A percentile compares a stretch with the other conserved stretches of the same genome.
Conservation (phyloP, 2,113 vertebrate genomes). For the Tragelaphus scriptus region DNA sequence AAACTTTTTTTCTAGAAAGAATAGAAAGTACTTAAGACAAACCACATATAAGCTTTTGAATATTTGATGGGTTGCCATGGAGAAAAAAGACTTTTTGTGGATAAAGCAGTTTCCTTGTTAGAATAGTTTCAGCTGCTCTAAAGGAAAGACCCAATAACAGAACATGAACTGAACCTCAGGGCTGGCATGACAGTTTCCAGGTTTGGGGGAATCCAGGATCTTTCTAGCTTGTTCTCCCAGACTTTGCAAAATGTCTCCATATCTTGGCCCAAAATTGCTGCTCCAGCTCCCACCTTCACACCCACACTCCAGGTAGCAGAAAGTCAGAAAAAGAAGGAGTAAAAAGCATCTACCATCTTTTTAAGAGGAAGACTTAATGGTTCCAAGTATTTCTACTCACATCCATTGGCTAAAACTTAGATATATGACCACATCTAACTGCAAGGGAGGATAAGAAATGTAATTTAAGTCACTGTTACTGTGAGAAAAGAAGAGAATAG, state of each 20-base stretch:
- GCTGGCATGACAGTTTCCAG: not conserved
- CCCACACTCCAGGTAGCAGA: not conserved
- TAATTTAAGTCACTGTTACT: not conserved
- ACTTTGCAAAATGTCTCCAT: not conserved
- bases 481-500: not conserved
- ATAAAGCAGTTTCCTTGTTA: not conserved
- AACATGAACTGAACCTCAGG: not conserved
- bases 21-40: not conserved
- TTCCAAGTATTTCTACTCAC: not conserved
- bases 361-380: not conserved
- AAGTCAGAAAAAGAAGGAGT: not conserved
- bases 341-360: not conserved
- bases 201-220: not conserved
- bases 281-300: not conserved
- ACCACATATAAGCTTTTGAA: not conserved
- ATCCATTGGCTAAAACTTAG: not conserved
- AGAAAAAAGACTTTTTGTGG: not conserved
- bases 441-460: not conserved
- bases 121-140: not conserved
- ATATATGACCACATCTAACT: not conserved
- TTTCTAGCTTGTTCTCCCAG: not conserved
- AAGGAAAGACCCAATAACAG: not conserved
- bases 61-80: not conserved
- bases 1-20: not conserved
- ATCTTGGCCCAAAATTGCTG: not conserved